Evolutionary conservation across 2,888 invertebrate genomes (phyloP).

Genomic region (Nebria salina): DNA sequence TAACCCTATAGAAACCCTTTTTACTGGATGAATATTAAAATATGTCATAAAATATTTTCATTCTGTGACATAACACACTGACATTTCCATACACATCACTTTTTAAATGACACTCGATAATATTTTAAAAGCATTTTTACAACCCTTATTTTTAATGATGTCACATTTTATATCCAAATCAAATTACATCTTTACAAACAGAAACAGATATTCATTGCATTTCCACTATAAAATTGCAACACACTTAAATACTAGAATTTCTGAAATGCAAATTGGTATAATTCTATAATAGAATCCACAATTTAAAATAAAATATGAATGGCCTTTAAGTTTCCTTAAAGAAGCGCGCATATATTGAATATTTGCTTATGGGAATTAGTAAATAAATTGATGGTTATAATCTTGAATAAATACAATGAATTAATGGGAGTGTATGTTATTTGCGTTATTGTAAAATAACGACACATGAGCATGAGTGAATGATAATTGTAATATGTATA

Average conservation of each 20-base stretch:
- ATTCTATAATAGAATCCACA: too few species aligned
- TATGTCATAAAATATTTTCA: background rate
- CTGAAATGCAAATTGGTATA: too few species aligned
- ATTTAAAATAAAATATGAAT: too few species aligned
- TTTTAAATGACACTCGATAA: background rate
- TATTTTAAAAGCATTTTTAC: background rate
- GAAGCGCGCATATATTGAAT: too few species aligned
- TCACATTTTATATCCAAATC: background rate
- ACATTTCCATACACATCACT: background rate
- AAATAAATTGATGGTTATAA: background rate
- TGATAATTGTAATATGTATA: background rate
- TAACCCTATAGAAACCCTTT: background rate
- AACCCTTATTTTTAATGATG: background rate
- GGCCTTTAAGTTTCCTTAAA: too few species aligned
- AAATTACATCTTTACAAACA: too few species aligned
- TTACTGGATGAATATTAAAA: background rate
- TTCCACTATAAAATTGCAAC: too few species aligned
- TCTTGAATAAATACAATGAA: background rate
- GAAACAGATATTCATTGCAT: too few species aligned
- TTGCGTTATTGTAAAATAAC: background rate
- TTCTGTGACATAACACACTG: background rate
- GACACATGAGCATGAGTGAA: background rate
- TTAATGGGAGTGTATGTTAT: background rate
- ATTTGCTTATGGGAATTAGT: background rate
- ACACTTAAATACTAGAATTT: too few species aligned